A percentile compares a stretch with the other conserved stretches of the same genome.
Conservation (phyloP, 1,140 invertebrate species). For the Armadillidium nasatum region DNA sequence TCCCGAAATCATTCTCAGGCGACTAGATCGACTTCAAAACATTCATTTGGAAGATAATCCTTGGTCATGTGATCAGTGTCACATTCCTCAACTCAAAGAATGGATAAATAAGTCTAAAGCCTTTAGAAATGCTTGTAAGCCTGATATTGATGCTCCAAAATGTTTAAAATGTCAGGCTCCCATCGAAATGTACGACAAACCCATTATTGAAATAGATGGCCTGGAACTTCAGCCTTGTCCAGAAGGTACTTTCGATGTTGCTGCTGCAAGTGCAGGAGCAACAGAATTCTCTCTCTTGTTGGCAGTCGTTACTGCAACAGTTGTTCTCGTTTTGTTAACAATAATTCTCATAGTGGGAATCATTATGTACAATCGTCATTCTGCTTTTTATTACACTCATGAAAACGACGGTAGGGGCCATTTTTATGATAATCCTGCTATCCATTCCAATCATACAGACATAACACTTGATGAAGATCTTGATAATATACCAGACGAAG, state of each 20-base stretch:
- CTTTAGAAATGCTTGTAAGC: slow-evolving; percentile 39
- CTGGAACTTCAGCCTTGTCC: slow-evolving; percentile 41
- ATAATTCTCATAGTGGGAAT: slow-evolving; percentile 47
- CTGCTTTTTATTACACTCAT: slow-evolving; percentile 67
- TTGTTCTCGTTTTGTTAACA: slow-evolving; percentile 48
- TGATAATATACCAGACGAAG: slow-evolving; percentile 39
- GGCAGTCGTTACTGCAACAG: slow-evolving; percentile 48
- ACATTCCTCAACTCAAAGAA: slow-evolving; percentile 48
- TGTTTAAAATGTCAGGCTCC: slow-evolving; percentile 43
- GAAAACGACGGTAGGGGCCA: slow-evolving; percentile 57
- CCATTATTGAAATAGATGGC: slow-evolving; percentile 41
- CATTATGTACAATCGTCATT: slow-evolving; percentile 56
- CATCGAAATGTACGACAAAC: slow-evolving; percentile 43
- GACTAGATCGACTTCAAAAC: slow-evolving; percentile 47
- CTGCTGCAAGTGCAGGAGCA: slow-evolving; percentile 35
- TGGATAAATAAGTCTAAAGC: slow-evolving; percentile 46
- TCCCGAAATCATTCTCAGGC: slow-evolving; percentile 57
- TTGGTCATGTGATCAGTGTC: slow-evolving; percentile 63
- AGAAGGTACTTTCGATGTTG: slow-evolving; percentile 37
- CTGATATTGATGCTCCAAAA: slow-evolving; percentile 40
- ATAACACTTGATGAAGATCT: slow-evolving; percentile 45
- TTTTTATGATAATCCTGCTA: slow-evolving; percentile 42
- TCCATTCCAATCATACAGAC: slow-evolving; percentile 46
- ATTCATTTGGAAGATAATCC: slow-evolving; percentile 60
- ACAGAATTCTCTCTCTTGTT: slow-evolving; percentile 39